A percentile compares a stretch with the other conserved stretches of the same genome.
Evolutionary conservation across 2,113 vertebrate genomes (phyloP).

Genomic region (Romanogobio albipinnatus): DNA sequence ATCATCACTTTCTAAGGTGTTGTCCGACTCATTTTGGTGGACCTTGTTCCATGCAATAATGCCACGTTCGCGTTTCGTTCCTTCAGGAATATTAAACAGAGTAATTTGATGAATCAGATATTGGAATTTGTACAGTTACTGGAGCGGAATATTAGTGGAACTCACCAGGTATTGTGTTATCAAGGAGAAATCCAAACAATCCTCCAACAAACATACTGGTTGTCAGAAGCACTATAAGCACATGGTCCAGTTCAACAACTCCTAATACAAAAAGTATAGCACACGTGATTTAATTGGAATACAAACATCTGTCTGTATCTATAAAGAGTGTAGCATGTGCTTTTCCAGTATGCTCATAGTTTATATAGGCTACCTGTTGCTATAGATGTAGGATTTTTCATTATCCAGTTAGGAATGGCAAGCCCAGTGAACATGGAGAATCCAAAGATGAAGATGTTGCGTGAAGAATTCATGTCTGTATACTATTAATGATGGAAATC

Average conservation of each 20-base stretch:
- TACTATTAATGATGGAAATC: conserved; percentile 75
- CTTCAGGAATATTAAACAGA: conserved; percentile 67
- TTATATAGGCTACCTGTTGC: conserved; percentile 82
- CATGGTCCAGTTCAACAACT: conserved; percentile 85
- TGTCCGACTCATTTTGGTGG: conserved; percentile 70
- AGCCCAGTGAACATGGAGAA: conserved; percentile 92
- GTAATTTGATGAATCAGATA: not conserved
- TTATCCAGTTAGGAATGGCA: conserved; percentile 88
- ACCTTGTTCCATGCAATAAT: conserved; percentile 83
- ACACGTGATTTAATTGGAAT: not conserved
- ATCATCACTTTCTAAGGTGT: conserved; percentile 65
- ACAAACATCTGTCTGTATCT: not conserved
- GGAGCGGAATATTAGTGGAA: not conserved
- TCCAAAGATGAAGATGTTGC: conserved; percentile 95
- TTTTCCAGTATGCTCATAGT: not conserved
- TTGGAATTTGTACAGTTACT: not conserved
- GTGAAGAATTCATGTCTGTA: conserved; percentile 92
- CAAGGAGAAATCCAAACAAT: conserved; percentile 88
- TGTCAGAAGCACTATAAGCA: conserved; percentile 91
- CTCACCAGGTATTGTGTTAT: conserved; percentile 95
- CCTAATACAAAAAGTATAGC: conserved; percentile 71
- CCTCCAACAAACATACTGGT: conserved; percentile 97
- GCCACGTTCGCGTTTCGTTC: conserved; percentile 86
- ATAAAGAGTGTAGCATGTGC: not conserved
- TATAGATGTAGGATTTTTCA: conserved; percentile 77